Evolutionary conservation across 2,888 invertebrate genomes (phyloP), one percentile per base, ranked within the genome.

Genomic region (Theretra japonica): DNA sequence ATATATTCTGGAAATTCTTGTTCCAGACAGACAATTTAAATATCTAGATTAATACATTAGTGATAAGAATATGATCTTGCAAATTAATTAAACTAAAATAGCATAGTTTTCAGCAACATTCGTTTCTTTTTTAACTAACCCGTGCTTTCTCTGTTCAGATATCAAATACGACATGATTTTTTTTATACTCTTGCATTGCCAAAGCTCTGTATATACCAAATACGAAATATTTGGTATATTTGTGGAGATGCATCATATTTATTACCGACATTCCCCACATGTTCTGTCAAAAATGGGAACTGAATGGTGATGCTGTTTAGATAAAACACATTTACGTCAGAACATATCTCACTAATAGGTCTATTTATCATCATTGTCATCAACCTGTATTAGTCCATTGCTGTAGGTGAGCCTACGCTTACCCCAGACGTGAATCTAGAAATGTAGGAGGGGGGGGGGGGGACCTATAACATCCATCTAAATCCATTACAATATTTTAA

Each of bases 321-420:
- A 23, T 23, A n/a, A 53, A 65, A 65, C 15, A 65, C 41, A 25
- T 48, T 48, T 41, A 48, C 65, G 48, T 65, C 23, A 6, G 41
- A 65, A 65, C 41, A 48, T 65, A 33, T 62, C 21, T 62, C 33
- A 33, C 33, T 62, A 62, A 62, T 62, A 62, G n/a, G 23, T 65
- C 17, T 6, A 65, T 48, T 41, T 17, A 25, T 48, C 23, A 65
- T 23, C 65, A 65, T 65, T 65, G 65, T 48, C 65, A 65, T 65
- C 41, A 48, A 19, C 23, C 48, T 48, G 48, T 48, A 48, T 33
- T 59, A 23, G 41, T 41, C 4, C 65, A 33, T 41, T 62, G 21
- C 62, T 62, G 15, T 15, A 15, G 3, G 48, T 65, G 23, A 48
- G 15, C 17, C 6, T 25, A 65, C 15, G n/a, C 19, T 8, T 30